These are phyloP conservation scores for Micrastur ruficollis DNA, from an alignment of 2,797 vertebrate species.

Conservation along the genomic window DNA sequence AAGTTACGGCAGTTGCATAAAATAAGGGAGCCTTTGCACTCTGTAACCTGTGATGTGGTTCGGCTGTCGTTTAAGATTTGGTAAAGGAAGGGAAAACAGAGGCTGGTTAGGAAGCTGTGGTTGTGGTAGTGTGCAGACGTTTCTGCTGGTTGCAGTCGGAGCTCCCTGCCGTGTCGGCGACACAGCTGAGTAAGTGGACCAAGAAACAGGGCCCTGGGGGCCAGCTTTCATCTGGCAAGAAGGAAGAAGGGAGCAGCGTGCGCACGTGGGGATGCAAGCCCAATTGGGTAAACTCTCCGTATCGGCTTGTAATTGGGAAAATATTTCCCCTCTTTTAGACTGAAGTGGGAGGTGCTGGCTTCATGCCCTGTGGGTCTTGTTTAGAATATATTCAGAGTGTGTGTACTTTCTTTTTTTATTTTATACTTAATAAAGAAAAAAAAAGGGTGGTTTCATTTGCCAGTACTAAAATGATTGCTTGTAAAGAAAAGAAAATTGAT, in stretches of 20 bases:
- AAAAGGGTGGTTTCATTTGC: background rate
- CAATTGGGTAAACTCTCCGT: background rate
- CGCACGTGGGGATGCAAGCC: accelerated
- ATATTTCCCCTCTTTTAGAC: background rate
- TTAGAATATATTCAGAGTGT: background rate
- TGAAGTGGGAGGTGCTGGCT: background rate
- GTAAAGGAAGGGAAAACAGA: background rate
- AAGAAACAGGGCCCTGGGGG: background rate
- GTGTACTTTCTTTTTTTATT: background rate
- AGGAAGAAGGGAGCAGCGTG: background rate
- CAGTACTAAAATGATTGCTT: background rate
- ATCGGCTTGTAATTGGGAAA: background rate
- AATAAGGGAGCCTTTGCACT: background rate
- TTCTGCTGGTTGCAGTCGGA: background rate
- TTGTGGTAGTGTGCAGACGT: background rate
- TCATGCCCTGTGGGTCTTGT: background rate
- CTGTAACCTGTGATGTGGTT: accelerated
- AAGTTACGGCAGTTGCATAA: background rate
- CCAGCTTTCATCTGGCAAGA: accelerated
- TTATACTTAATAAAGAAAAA: background rate
- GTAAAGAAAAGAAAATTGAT: slow-evolving; percentile 40
- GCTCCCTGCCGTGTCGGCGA: background rate
- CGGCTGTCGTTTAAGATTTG: background rate
- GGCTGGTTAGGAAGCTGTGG: background rate
- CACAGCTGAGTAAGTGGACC: background rate